phyloP scores from a whole-genome alignment of 2,797 vertebrate genomes.

The Anguilla anguilla region DNA sequence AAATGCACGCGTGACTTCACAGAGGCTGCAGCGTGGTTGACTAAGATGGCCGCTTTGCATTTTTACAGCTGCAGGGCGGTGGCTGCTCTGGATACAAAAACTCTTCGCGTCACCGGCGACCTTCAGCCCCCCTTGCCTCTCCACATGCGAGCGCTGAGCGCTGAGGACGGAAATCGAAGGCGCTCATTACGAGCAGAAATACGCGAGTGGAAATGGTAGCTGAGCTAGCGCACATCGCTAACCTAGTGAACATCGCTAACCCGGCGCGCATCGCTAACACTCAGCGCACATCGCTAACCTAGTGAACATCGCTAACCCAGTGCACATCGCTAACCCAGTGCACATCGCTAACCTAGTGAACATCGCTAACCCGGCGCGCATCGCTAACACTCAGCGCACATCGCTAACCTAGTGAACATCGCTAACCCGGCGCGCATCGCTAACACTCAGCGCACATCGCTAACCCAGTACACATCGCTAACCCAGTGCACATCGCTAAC shows the following conservation, averaged over 20 bases:
- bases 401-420: too few species aligned
- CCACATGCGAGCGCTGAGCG: conserved; percentile 26
- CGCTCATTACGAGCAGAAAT: conserved; percentile 35
- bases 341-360: too few species aligned
- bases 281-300: too few species aligned
- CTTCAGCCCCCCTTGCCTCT: background rate
- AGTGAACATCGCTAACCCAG: too few species aligned
- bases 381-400: too few species aligned
- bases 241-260: background rate
- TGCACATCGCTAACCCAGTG: too few species aligned
- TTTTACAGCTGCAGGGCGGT: background rate
- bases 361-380: too few species aligned
- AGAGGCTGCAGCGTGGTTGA: background rate
- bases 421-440: too few species aligned
- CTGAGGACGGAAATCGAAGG: conserved; percentile 34
- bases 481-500: too few species aligned
- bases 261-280: too few species aligned
- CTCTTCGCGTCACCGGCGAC: background rate
- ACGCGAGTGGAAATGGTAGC: conserved; percentile 32
- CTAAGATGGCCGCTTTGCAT: background rate
- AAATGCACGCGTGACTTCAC: background rate
- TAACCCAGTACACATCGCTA: too few species aligned
- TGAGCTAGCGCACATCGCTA: conserved; percentile 4
- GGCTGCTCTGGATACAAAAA: conserved; percentile 1
- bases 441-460: too few species aligned